Percentiles rank a stretch among this genome's conserved stretches.
These are phyloP conservation scores for Onychostoma macrolepis DNA, from an alignment of 2,113 vertebrate species.

Conservation along the genomic window DNA sequence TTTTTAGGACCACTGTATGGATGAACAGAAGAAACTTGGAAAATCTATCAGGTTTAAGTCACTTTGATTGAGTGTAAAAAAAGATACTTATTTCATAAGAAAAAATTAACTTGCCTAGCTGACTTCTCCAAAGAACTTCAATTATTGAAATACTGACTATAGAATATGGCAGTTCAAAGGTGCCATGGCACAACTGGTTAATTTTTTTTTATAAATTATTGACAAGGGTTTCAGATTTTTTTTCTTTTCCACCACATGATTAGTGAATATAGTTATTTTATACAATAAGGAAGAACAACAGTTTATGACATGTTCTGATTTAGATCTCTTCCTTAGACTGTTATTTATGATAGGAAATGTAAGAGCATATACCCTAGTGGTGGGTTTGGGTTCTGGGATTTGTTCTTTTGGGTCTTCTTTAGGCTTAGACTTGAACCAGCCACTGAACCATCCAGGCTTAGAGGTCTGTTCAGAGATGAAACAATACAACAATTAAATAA, in stretches of 20 bases:
- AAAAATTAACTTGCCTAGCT: background rate
- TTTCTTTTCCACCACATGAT: background rate
- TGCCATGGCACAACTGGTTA: background rate
- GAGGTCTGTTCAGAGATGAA: conserved; percentile 67
- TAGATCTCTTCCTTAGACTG: background rate
- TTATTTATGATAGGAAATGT: background rate
- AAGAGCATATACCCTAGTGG: conserved; percentile 53
- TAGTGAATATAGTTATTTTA: background rate
- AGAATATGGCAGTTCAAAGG: background rate
- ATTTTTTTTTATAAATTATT: background rate
- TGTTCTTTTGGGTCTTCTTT: conserved; percentile 54
- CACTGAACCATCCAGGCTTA: conserved; percentile 85
- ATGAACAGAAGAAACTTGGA: background rate
- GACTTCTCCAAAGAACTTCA: background rate
- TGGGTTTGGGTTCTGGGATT: conserved; percentile 17
- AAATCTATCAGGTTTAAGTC: background rate
- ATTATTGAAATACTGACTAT: background rate
- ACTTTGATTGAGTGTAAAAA: background rate
- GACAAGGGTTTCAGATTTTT: background rate
- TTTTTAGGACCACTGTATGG: background rate
- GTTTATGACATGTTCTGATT: background rate
- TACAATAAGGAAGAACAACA: background rate
- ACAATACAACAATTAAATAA: background rate
- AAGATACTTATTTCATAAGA: background rate
- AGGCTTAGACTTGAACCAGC: conserved; percentile 85